Evolutionary conservation across 2,113 vertebrate genomes (phyloP).

Genomic region (Tachysurus vachellii): DNA sequence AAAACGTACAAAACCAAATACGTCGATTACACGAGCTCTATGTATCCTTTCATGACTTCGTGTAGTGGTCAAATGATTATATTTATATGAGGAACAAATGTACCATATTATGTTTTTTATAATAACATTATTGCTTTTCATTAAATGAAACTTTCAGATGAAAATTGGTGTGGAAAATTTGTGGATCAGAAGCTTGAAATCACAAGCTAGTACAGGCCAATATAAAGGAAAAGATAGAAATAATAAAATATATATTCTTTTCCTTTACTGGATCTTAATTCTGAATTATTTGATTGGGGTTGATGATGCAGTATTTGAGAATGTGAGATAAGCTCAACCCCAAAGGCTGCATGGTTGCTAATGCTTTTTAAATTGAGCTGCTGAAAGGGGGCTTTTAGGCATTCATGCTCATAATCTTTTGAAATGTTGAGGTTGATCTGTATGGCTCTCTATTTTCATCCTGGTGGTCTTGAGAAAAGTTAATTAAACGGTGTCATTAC

Average conservation of each 20-base stretch:
- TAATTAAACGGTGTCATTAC: conserved; percentile 61
- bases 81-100: conserved; percentile 52
- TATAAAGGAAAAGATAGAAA: not conserved
- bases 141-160: conserved; percentile 38
- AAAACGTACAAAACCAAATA: conserved; percentile 10
- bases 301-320: conserved; percentile 26
- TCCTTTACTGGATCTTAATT: not conserved
- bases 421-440: conserved; percentile 50
- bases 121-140: conserved; percentile 8
- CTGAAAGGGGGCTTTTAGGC: conserved; percentile 55
- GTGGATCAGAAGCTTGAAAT: not conserved
- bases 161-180: not conserved
- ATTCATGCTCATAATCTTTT: conserved; percentile 50
- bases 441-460: conserved; percentile 45
- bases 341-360: conserved; percentile 42
- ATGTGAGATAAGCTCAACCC: conserved; percentile 25
- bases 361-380: conserved; percentile 64
- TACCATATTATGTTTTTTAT: conserved; percentile 45
- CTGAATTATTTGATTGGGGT: conserved; percentile 24
- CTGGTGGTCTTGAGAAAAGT: conserved; percentile 56
- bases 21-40: not conserved
- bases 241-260: not conserved
- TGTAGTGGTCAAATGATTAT: conserved; percentile 3
- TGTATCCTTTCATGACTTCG: not conserved
- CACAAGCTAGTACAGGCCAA: not conserved